These are phyloP conservation scores for Xiphophorus birchmanni DNA, from an alignment of 2,797 vertebrate species.

Conservation along the genomic window DNA sequence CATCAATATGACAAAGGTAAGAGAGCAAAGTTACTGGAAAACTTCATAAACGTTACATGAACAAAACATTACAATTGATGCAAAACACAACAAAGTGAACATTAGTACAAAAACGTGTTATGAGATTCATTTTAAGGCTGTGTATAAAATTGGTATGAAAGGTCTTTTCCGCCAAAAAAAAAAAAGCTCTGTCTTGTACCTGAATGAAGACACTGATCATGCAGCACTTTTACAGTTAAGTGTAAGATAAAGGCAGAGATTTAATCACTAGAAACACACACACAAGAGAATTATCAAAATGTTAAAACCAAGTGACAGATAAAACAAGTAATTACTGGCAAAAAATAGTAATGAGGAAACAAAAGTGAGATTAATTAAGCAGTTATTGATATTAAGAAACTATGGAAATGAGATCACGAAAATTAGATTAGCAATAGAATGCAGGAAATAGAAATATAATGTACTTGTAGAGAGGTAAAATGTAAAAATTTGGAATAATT, in stretches of 20 bases:
- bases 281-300: background rate
- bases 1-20: too few species aligned
- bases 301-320: background rate
- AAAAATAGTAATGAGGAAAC: background rate
- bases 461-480: background rate
- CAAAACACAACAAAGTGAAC: background rate
- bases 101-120: background rate
- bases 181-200: too few species aligned
- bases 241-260: background rate
- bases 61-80: background rate
- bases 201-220: background rate
- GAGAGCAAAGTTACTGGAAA: too few species aligned
- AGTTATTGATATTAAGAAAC: background rate
- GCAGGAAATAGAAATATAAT: background rate
- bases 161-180: too few species aligned
- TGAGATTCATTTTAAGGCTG: background rate
- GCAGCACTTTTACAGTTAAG: background rate
- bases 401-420: background rate
- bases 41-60: too few species aligned
- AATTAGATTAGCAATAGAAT: background rate
- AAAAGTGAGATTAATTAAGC: background rate
- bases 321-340: background rate
- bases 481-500: background rate
- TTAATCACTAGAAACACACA: background rate
- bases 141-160: background rate